A percentile compares a stretch with the other conserved stretches of the same genome.
Conservation (phyloP, 2,888 invertebrate genomes). For the Notodonta dromedarius region DNA sequence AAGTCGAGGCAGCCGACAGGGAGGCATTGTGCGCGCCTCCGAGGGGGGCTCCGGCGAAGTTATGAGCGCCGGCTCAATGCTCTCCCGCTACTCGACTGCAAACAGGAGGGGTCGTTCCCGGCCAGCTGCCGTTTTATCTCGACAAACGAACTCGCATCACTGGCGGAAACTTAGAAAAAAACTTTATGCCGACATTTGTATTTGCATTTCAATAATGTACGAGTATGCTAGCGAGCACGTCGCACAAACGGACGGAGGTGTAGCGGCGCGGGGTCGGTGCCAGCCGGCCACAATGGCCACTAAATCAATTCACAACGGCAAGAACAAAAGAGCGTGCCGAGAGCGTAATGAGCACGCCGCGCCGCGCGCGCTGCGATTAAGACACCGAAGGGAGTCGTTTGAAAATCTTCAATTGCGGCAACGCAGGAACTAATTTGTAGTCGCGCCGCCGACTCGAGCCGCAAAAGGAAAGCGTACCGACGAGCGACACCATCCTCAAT, state of each 20-base stretch:
- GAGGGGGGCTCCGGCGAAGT: slow-evolving; percentile 53
- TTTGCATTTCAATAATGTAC: slow-evolving; percentile 67
- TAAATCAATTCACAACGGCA: slow-evolving; percentile 71
- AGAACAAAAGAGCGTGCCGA: slow-evolving; percentile 62
- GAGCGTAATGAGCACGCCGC: slow-evolving; percentile 55
- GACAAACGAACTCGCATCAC: slow-evolving; percentile 52
- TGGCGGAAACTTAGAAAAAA: slow-evolving; percentile 51
- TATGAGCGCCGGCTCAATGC: slow-evolving; percentile 55
- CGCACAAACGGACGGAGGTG: slow-evolving; percentile 47
- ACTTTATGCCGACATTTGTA: slow-evolving; percentile 43
- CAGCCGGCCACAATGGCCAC: slow-evolving; percentile 64
- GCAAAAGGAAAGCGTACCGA: slow-evolving; percentile 60
- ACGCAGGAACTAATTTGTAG: slow-evolving; percentile 70
- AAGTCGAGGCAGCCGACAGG: slow-evolving; percentile 53
- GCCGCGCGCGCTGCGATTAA: slow-evolving; percentile 54
- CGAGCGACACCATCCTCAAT: slow-evolving; percentile 55
- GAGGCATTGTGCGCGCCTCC: slow-evolving; percentile 52
- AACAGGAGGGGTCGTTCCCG: slow-evolving; percentile 59
- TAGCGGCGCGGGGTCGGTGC: slow-evolving; percentile 20
- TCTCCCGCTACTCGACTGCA: slow-evolving; percentile 58
- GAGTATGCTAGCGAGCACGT: slow-evolving; percentile 46
- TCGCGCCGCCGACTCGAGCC: slow-evolving; percentile 51
- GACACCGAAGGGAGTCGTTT: slow-evolving; percentile 60
- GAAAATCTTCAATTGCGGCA: slow-evolving; percentile 54
- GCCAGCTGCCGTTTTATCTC: slow-evolving; percentile 74